phyloP scores from a whole-genome alignment of 2,888 invertebrate species.

The Sarcophaga carnaria region DNA sequence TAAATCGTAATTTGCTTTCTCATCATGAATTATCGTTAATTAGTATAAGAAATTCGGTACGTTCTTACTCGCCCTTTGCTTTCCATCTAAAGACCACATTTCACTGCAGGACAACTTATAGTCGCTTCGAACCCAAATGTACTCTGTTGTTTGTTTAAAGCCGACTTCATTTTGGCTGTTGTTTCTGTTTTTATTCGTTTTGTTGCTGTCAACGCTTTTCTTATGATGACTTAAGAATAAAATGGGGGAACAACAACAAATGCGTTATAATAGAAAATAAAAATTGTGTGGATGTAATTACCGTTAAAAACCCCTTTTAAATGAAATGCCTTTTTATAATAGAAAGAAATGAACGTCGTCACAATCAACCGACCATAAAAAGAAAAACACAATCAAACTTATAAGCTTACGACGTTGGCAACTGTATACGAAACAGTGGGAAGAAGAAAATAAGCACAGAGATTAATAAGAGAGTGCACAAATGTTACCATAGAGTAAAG shows the following conservation, averaged over 20 bases:
- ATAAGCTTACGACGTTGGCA: not conserved
- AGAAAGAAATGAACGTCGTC: conserved; percentile 8
- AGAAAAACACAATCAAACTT: not conserved
- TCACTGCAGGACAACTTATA: no score
- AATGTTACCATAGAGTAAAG: no score
- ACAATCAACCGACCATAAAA: conserved; percentile 11
- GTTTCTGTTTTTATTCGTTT: conserved; percentile 1
- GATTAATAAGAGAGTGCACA: no score
- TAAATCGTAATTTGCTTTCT: no score
- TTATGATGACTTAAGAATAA: conserved; percentile 4
- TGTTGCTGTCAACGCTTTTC: not conserved
- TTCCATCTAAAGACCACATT: no score
- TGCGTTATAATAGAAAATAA: conserved; percentile 7
- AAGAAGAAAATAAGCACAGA: no score
- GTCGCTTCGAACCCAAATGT: no score
- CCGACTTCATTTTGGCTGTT: not conserved
- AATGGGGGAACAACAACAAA: not conserved
- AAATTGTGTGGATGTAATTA: conserved; percentile 52
- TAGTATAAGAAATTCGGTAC: no score
- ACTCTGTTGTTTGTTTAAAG: not conserved
- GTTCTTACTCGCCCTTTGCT: no score
- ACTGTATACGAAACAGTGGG: no score
- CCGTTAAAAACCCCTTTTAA: conserved; percentile 38
- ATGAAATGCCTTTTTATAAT: conserved; percentile 40
- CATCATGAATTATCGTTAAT: no score